Percentiles rank a stretch among this genome's conserved stretches.
Evolutionary conservation across 2,113 vertebrate genomes (phyloP).

Genomic region (Podiceps cristatus): DNA sequence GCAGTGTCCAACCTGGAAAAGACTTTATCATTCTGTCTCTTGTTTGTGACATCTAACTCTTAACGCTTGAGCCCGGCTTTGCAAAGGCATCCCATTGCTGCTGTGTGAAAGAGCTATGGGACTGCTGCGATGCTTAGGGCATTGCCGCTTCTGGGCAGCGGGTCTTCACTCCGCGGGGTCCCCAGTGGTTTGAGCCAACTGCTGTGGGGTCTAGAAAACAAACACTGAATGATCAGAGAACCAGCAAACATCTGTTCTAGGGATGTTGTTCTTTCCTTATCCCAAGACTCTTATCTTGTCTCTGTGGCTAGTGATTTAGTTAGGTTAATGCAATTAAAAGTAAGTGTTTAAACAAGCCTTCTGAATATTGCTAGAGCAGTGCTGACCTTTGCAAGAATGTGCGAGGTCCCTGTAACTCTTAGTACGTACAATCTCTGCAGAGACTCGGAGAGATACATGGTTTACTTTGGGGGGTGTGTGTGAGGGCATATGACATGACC

Average conservation of each 20-base stretch:
- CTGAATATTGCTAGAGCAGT: neutral
- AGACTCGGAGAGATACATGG: neutral
- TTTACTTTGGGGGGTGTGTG: too few species aligned
- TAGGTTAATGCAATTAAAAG: slow-evolving; percentile 49
- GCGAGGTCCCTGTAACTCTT: neutral
- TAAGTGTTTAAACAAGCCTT: slow-evolving; percentile 15
- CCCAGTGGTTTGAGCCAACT: neutral
- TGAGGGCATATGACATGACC: neutral
- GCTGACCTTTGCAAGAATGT: slow-evolving; percentile 26
- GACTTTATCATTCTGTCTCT: fast-evolving
- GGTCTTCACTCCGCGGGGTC: neutral
- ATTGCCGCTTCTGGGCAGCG: neutral
- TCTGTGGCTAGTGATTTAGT: neutral
- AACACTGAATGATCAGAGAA: neutral
- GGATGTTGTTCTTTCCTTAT: neutral
- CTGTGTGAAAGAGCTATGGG: fast-evolving
- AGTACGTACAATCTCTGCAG: neutral
- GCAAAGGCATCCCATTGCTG: neutral
- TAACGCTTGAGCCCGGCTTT: neutral
- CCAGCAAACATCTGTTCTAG: neutral
- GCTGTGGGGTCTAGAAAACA: neutral
- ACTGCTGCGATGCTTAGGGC: neutral
- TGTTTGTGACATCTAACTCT: neutral
- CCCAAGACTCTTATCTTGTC: neutral
- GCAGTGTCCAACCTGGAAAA: neutral